Evolutionary conservation across 2,888 invertebrate genomes (phyloP).

Genomic region (Heliconius sara): DNA sequence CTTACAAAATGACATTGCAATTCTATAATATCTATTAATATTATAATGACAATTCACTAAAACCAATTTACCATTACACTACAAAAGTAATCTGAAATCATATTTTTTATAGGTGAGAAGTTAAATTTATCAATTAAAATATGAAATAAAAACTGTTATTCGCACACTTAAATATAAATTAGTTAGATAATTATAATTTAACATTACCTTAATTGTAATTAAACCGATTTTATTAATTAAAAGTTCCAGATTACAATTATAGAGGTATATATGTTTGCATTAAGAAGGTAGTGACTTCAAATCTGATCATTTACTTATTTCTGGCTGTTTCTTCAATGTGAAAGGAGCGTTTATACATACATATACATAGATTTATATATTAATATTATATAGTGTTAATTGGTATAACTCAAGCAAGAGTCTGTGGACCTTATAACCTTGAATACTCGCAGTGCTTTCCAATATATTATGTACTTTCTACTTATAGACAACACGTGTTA

Average conservation of each 20-base stretch:
- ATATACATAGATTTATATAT: neutral
- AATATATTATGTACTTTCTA: constrained; percentile 20
- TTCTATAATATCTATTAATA: too few species aligned
- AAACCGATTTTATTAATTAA: neutral
- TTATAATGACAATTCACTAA: too few species aligned
- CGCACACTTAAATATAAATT: constrained; percentile 11
- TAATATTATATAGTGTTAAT: neutral
- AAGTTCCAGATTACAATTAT: too few species aligned
- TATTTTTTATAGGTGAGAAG: neutral
- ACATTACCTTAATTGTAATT: neutral
- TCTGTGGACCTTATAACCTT: constrained; percentile 10
- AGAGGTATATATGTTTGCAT: neutral
- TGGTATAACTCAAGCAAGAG: neutral
- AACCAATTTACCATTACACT: neutral
- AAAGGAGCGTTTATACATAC: neutral
- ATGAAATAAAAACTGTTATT: constrained; percentile 6
- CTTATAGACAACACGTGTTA: neutral
- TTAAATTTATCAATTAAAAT: constrained; percentile 1
- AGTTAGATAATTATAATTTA: constrained; percentile 3
- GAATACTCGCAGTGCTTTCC: constrained; percentile 2
- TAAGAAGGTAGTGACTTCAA: neutral
- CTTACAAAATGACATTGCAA: too few species aligned
- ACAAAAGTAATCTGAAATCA: neutral
- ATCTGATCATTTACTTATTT: too few species aligned
- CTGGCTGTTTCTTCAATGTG: too few species aligned